A percentile compares a stretch with the other conserved stretches of the same genome.
Evolutionary conservation across 2,888 invertebrate genomes (phyloP).

Genomic region (Hylaea fasciaria): DNA sequence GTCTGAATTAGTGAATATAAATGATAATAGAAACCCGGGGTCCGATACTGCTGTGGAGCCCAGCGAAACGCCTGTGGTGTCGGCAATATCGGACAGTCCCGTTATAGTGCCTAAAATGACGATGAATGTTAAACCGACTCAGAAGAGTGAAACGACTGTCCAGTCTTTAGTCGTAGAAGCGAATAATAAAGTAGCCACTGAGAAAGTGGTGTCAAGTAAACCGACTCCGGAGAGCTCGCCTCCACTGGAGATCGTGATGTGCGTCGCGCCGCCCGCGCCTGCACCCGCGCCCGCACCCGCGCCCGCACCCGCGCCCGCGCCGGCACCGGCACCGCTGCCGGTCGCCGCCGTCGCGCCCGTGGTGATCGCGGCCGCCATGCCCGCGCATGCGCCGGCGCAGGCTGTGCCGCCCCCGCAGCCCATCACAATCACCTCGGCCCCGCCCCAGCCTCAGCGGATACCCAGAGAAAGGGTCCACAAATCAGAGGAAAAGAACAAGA

Average conservation of each 20-base stretch:
- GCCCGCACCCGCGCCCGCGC: slow-evolving; percentile 28
- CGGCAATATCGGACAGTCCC: slow-evolving; percentile 88
- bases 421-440: slow-evolving; percentile 28
- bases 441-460: slow-evolving; percentile 34
- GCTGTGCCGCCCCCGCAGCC: slow-evolving; percentile 32
- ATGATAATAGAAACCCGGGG: slow-evolving; percentile 74
- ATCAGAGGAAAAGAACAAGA: slow-evolving; percentile 45
- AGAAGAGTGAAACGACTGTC: slow-evolving; percentile 68
- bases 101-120: slow-evolving; percentile 86
- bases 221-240: slow-evolving; percentile 8
- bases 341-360: slow-evolving; percentile 13
- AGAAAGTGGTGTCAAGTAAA: slow-evolving; percentile 64
- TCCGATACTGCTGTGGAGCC: slow-evolving; percentile 68
- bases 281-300: slow-evolving; percentile 39
- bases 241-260: slow-evolving; percentile 8
- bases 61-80: slow-evolving; percentile 87
- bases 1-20: slow-evolving; percentile 76
- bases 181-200: slow-evolving; percentile 61
- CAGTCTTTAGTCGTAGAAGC: slow-evolving; percentile 71
- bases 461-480: slow-evolving; percentile 37
- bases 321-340: slow-evolving; percentile 34
- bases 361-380: slow-evolving; percentile 31
- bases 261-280: slow-evolving; percentile 15
- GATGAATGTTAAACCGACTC: slow-evolving; percentile 70
- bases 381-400: slow-evolving; percentile 36